These are phyloP conservation scores for Hirundo rustica DNA, from an alignment of 2,797 vertebrate genomes.

Conservation along the genomic window DNA sequence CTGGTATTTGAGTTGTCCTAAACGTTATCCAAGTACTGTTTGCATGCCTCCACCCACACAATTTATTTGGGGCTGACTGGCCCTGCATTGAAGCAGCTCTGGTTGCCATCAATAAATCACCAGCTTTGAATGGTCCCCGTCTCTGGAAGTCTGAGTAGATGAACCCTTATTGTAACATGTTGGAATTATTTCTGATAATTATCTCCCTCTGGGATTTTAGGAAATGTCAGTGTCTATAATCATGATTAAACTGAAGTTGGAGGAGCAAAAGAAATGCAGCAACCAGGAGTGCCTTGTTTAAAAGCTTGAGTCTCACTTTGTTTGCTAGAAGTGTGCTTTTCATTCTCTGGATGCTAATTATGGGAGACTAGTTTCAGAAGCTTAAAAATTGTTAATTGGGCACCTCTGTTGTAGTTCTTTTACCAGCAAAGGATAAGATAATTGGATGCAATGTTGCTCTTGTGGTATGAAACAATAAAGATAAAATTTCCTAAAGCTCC, in stretches of 20 bases:
- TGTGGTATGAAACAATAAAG: slow-evolving; percentile 17
- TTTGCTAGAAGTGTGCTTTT: slow-evolving; percentile 13
- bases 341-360: slow-evolving; percentile 9
- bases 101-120: neutral
- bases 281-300: neutral
- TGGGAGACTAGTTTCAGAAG: neutral
- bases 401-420: neutral
- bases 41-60: neutral
- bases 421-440: neutral
- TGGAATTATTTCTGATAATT: neutral
- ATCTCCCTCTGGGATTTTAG: neutral
- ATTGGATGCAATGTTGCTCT: slow-evolving; percentile 9
- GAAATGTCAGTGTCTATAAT: neutral
- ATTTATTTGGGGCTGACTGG: neutral
- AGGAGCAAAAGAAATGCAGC: neutral
- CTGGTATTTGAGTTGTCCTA: slow-evolving; percentile 9
- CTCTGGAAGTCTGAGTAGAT: neutral
- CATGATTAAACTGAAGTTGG: neutral
- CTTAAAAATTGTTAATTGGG: slow-evolving; percentile 39
- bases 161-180: neutral
- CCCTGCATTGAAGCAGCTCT: neutral
- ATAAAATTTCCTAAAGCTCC: slow-evolving; percentile 16
- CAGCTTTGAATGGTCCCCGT: neutral
- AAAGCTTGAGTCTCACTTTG: neutral
- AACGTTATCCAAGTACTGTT: neutral